Percentiles rank a stretch among this genome's conserved stretches.
These are phyloP conservation scores for Tenthredo distinguenda DNA, from an alignment of 2,888 invertebrate species.

Conservation along the genomic window DNA sequence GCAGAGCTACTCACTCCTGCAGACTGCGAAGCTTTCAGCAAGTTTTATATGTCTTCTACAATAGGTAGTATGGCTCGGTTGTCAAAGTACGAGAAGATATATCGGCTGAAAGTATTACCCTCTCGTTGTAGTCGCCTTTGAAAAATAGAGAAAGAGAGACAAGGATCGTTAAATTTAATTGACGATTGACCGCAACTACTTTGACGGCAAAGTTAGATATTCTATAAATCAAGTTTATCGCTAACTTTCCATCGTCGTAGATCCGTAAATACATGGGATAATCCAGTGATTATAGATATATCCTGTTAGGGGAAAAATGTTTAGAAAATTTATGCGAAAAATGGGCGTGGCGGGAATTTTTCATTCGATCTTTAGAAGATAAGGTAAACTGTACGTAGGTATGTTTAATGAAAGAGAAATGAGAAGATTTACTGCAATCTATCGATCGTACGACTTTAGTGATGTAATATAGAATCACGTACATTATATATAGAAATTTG, in stretches of 20 bases:
- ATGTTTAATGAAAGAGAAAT: neutral
- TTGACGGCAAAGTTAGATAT: neutral
- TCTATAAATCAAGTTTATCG: conserved; percentile 31
- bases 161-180: conserved; percentile 46
- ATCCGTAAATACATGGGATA: neutral
- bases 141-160: no score
- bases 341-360: neutral
- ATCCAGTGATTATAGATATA: neutral
- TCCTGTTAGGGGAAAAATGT: neutral
- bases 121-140: neutral
- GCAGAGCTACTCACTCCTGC: neutral
- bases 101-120: neutral
- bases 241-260: conserved; percentile 5
- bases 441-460: neutral
- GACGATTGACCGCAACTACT: conserved; percentile 27
- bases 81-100: conserved; percentile 31
- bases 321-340: neutral
- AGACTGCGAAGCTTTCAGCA: neutral
- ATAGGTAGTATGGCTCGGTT: neutral
- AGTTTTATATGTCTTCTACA: conserved; percentile 4
- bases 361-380: neutral
- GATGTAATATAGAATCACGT: neutral
- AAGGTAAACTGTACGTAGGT: neutral
- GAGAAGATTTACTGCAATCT: neutral
- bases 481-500: neutral